A percentile compares a stretch with the other conserved stretches of the same genome.
Evolutionary conservation across 2,797 vertebrate genomes (phyloP).

Genomic region (Lycodopsis pacificus): DNA sequence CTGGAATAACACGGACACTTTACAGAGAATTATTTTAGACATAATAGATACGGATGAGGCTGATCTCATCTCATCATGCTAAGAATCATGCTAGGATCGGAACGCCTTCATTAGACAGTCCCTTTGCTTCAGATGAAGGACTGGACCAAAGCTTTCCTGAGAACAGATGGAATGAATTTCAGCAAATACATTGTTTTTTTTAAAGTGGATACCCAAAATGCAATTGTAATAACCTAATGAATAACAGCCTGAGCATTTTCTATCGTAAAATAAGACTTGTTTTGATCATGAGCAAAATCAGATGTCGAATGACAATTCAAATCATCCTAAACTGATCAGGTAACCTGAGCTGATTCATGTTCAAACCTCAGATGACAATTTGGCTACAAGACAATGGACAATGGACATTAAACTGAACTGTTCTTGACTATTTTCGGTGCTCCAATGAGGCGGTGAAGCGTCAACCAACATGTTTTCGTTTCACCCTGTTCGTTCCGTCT

Average conservation of each 20-base stretch:
- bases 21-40: neutral
- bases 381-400: neutral
- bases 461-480: no score
- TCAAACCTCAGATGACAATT: neutral
- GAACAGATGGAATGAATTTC: neutral
- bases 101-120: neutral
- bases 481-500: neutral
- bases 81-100: neutral
- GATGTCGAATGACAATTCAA: neutral
- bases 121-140: constrained; percentile 4
- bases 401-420: neutral
- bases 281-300: neutral
- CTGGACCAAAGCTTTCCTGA: neutral
- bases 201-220: neutral
- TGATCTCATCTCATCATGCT: neutral
- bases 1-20: neutral
- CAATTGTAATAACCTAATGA: neutral
- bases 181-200: neutral
- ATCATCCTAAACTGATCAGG: neutral
- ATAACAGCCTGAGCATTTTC: neutral
- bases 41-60: constrained; percentile 4
- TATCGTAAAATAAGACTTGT: neutral
- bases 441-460: no score
- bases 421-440: neutral
- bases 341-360: neutral